phyloP scores from a whole-genome alignment of 2,113 vertebrate species.

The Syngnathus floridae region DNA sequence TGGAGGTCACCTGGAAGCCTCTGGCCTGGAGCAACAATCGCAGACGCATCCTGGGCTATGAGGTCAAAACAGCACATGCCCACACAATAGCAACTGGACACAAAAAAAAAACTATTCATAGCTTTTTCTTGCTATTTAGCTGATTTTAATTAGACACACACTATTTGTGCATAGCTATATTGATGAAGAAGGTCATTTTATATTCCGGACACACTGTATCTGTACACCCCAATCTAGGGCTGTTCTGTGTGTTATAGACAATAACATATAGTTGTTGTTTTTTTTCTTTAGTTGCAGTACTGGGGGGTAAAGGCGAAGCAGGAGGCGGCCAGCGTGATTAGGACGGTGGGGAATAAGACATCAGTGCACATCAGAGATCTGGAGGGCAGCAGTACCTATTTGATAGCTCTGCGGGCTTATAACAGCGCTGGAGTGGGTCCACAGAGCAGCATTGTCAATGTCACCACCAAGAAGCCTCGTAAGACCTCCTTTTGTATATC shows the following conservation, averaged over 20 bases:
- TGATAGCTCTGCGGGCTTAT: constrained; percentile 81
- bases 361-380: constrained; percentile 78
- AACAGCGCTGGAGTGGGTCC: constrained; percentile 89
- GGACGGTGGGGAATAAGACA: constrained; percentile 82
- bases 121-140: constrained; percentile 22
- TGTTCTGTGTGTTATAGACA: not conserved
- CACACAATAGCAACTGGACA: constrained; percentile 27
- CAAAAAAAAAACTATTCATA: constrained; percentile 15
- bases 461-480: constrained; percentile 94
- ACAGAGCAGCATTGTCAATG: constrained; percentile 78
- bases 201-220: not conserved
- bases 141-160: not conserved
- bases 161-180: constrained; percentile 19
- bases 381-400: constrained; percentile 79
- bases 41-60: constrained; percentile 88
- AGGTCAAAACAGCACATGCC: constrained; percentile 76
- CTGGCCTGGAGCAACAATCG: constrained; percentile 78
- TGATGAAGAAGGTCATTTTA: constrained; percentile 12
- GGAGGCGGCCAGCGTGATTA: constrained; percentile 79
- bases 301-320: constrained; percentile 82
- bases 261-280: not conserved
- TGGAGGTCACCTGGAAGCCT: constrained; percentile 86
- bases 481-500: constrained; percentile 50
- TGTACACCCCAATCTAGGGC: not conserved
- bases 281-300: constrained; percentile 75